These are phyloP conservation scores for Mantis religiosa DNA, from an alignment of 2,888 invertebrate species.

Conservation along the genomic window DNA sequence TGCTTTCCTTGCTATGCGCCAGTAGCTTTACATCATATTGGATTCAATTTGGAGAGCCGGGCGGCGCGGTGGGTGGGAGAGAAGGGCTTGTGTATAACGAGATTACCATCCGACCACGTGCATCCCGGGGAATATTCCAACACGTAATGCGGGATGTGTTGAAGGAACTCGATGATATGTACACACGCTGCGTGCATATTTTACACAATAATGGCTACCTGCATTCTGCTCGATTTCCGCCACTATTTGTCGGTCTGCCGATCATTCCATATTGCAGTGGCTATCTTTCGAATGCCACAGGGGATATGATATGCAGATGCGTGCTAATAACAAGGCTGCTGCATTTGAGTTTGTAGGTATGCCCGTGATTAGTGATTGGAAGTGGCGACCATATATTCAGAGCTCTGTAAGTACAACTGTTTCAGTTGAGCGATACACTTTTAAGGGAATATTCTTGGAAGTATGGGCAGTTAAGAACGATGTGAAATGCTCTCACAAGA, in stretches of 20 bases:
- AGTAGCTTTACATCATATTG: constrained; percentile 11
- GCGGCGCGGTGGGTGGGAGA: not conserved
- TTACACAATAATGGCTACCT: not conserved
- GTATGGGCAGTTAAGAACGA: no score
- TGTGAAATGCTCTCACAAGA: no score
- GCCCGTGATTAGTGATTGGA: not conserved
- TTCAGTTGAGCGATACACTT: no score
- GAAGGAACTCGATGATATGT: not conserved
- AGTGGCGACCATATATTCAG: not conserved
- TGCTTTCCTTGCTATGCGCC: not conserved
- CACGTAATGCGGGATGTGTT: not conserved
- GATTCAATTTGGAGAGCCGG: not conserved
- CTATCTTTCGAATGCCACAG: not conserved
- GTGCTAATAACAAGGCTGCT: not conserved
- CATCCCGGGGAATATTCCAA: not conserved
- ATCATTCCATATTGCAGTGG: not conserved
- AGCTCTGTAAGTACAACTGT: not conserved
- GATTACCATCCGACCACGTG: constrained; percentile 3
- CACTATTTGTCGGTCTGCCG: not conserved
- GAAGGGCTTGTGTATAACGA: not conserved
- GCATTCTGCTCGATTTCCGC: not conserved
- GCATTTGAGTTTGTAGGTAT: not conserved
- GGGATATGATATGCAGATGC: not conserved
- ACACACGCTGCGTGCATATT: not conserved
- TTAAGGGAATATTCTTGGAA: no score